These are phyloP conservation scores for Drosophila hamatofila DNA, from an alignment of 2,888 invertebrate species.

Conservation along the genomic window DNA sequence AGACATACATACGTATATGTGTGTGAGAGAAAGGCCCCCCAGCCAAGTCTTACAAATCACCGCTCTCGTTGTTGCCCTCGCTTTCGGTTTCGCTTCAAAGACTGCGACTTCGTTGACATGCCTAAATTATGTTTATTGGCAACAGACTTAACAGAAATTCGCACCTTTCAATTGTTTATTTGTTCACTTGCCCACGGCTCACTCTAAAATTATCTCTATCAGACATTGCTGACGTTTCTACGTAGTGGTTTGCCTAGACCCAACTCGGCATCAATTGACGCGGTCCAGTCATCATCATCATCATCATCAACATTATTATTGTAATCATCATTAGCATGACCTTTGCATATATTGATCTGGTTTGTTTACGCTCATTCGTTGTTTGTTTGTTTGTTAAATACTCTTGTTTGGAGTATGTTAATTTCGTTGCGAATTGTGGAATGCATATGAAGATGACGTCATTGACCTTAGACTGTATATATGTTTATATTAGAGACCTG, in stretches of 20 bases:
- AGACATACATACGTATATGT: too few species aligned
- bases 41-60: constrained; percentile 11
- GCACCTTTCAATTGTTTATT: constrained; percentile 73
- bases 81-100: constrained; percentile 56
- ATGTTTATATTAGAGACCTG: constrained; percentile 1
- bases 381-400: constrained; percentile 9
- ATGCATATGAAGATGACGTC: constrained; percentile 12
- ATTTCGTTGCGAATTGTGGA: constrained; percentile 10
- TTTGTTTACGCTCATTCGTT: constrained; percentile 49
- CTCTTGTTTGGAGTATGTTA: constrained; percentile 4
- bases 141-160: constrained; percentile 73
- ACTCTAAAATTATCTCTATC: constrained; percentile 17
- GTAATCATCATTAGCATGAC: constrained; percentile 47
- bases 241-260: constrained; percentile 82
- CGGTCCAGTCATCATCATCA: constrained; percentile 57
- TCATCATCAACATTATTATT: constrained; percentile 45
- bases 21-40: constrained; percentile 24
- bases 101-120: neutral
- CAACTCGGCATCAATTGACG: constrained; percentile 71
- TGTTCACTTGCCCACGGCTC: constrained; percentile 33
- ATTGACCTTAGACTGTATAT: constrained; percentile 6
- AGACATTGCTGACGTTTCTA: constrained; percentile 53
- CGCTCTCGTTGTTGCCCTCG: constrained; percentile 56
- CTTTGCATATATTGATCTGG: constrained; percentile 71
- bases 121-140: constrained; percentile 64